Evolutionary conservation across 2,888 invertebrate genomes (phyloP), one percentile per base, ranked within the genome.

Genomic region (Hypercompe scribonia): DNA sequence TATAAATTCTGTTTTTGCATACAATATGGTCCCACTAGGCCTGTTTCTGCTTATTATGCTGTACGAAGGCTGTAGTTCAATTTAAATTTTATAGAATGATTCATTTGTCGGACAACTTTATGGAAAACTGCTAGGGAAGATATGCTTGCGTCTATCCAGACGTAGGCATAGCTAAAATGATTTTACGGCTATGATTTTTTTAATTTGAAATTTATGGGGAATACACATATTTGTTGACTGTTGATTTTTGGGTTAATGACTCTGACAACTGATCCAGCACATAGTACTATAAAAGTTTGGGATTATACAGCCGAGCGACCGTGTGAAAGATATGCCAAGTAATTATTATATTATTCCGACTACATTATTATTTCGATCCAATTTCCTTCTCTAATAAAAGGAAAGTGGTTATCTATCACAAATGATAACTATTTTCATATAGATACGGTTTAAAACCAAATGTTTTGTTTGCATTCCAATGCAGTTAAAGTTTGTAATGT

Each of bases 401-500:
- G 7, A 54, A 54, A 54, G 24, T 54, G n/a, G 24, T n/a, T n/a
- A 54, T 54, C 50, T 36, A 65, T 34, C 39, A 65, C 7, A 18
- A 13, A 64, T 46, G 21, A 28, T 50, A 73, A 69, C 65, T 58
- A 28, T 58, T 73, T 69, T 42, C 21, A 64, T 58, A 63, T 54
- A 54, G 50, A n/a, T 64, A 68, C 36, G 58, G 11, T 34, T 39
- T 42, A 11, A 28, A 34, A 68, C 63, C 34, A 75, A 71, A 69
- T 63, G 75, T 69, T n/a, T 69, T 31, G 42, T 65, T 54, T 66
- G 63, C 79, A 79, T 75, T 80, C 78, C 76, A 83, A 81, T 82
- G 86, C 86, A 87, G 86, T 89, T 78, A 82, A 81, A 69, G 76
- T 61, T 31, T 24, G 76, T 77, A 87, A 87, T 89, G 88, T 87